These are phyloP conservation scores for Amblyjoppa proteus DNA, from an alignment of 2,888 invertebrate genomes.

Conservation along the genomic window DNA sequence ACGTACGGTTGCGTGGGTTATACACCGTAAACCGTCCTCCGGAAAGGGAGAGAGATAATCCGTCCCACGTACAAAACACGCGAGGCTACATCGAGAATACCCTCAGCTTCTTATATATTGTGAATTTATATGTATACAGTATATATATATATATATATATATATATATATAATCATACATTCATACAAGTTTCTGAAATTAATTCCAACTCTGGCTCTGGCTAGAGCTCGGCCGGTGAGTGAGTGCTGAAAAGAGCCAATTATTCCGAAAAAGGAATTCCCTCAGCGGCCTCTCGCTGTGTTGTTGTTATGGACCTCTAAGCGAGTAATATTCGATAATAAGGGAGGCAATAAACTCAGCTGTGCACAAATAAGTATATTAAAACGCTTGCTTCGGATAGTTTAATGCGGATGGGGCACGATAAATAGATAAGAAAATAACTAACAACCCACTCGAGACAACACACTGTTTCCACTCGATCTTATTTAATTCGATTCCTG, in stretches of 20 bases:
- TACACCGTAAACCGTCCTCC: conserved; percentile 43
- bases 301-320: conserved; percentile 4
- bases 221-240: conserved; percentile 51
- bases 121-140: conserved; percentile 3
- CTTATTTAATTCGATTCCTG: conserved; percentile 53
- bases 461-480: conserved; percentile 32
- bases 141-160: conserved; percentile 20
- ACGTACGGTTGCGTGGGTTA: conserved; percentile 49
- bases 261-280: conserved; percentile 68
- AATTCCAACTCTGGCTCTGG: conserved; percentile 58
- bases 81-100: conserved; percentile 41
- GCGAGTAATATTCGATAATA: conserved; percentile 67
- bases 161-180: background rate
- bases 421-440: conserved; percentile 42
- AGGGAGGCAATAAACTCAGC: conserved; percentile 61
- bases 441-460: conserved; percentile 47
- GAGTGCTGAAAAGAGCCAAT: conserved; percentile 68
- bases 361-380: conserved; percentile 35
- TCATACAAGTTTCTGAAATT: conserved; percentile 61
- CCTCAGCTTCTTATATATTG: conserved; percentile 32
- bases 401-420: conserved; percentile 35
- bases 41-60: conserved; percentile 48
- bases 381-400: conserved; percentile 16
- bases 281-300: conserved; percentile 22
- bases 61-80: conserved; percentile 62